phyloP scores from a whole-genome alignment of 2,113 vertebrate species.

The Boleophthalmus pectinirostris region DNA sequence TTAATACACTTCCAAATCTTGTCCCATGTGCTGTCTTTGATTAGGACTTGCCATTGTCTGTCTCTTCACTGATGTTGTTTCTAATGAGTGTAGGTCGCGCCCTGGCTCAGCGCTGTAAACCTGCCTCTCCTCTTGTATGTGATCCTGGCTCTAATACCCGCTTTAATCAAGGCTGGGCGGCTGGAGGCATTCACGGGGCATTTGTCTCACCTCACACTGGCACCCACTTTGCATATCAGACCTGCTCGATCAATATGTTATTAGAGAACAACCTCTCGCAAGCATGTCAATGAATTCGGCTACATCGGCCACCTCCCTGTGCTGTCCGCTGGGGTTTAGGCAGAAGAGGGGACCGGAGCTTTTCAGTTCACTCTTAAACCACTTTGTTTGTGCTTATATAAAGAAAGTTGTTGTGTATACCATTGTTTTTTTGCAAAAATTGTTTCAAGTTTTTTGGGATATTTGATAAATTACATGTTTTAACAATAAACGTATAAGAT shows the following conservation, averaged over 20 bases:
- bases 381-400: neutral
- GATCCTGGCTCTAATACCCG: slow-evolving; percentile 63
- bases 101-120: slow-evolving; percentile 42
- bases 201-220: slow-evolving; percentile 79
- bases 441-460: no score
- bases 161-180: slow-evolving; percentile 71
- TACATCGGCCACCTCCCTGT: slow-evolving; percentile 78
- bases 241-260: slow-evolving; percentile 88
- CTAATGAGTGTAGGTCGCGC: slow-evolving; percentile 54
- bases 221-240: slow-evolving; percentile 88
- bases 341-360: slow-evolving; percentile 30
- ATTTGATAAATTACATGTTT: no score
- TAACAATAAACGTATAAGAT: no score
- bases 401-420: neutral
- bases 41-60: slow-evolving; percentile 14
- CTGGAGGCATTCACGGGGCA: slow-evolving; percentile 76
- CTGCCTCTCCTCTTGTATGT: slow-evolving; percentile 49
- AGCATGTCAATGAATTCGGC: slow-evolving; percentile 88
- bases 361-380: neutral
- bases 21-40: neutral
- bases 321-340: slow-evolving; percentile 62
- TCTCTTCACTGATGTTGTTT: slow-evolving; percentile 34
- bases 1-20: no score
- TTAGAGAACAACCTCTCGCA: slow-evolving; percentile 89
- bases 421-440: neutral